A percentile compares a stretch with the other conserved stretches of the same genome.
phyloP scores from a whole-genome alignment of 1,140 invertebrate species.

The Geopemphigus sp. region DNA sequence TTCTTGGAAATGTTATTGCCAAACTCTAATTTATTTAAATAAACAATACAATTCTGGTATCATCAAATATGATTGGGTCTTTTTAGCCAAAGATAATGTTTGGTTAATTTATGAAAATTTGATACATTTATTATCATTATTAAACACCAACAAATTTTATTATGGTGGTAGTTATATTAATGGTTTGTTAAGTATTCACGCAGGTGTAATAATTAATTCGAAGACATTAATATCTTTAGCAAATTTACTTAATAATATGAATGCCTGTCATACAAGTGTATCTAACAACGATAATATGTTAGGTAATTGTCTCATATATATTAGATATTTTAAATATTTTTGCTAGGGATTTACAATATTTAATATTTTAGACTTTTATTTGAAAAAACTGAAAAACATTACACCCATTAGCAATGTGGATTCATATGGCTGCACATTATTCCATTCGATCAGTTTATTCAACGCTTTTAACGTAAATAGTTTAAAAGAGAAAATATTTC shows the following conservation, averaged over 20 bases:
- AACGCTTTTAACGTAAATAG: not conserved
- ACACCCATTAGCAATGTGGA: constrained; percentile 7
- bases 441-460: not conserved
- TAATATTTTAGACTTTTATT: not conserved
- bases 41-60: not conserved
- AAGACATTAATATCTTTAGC: not conserved
- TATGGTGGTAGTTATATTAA: constrained; percentile 9
- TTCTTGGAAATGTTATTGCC: constrained; percentile 16
- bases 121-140: constrained; percentile 6
- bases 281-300: not conserved
- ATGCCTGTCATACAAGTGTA: not conserved
- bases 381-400: not conserved
- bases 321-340: too few species aligned
- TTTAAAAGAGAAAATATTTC: not conserved
- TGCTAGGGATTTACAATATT: too few species aligned
- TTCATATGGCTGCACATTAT: constrained; percentile 15
- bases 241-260: not conserved
- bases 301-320: not conserved
- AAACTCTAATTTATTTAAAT: not conserved
- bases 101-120: constrained; percentile 32
- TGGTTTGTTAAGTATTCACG: not conserved
- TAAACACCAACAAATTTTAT: not conserved
- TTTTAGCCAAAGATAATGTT: constrained; percentile 22
- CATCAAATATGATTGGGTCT: constrained; percentile 24
- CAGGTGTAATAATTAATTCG: not conserved